Evolutionary conservation across 1,140 invertebrate species (phyloP).

Genomic region (Drosophila tani): DNA sequence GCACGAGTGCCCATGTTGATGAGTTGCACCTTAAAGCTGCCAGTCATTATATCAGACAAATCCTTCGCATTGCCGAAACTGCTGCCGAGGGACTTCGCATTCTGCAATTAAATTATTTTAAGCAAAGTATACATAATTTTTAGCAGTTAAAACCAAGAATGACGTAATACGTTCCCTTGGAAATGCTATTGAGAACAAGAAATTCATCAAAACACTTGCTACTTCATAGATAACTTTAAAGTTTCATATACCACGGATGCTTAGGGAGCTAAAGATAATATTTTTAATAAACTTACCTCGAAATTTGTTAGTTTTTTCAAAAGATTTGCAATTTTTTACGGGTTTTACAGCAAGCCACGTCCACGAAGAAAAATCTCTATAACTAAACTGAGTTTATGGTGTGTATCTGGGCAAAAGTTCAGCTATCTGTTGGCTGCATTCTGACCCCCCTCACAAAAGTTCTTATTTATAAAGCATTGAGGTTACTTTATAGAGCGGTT

Average conservation of each 20-base stretch:
- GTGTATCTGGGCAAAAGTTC: conserved; percentile 66
- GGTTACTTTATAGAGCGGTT: neutral
- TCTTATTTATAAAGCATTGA: neutral
- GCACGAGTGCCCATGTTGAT: conserved; percentile 91
- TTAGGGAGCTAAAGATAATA: neutral
- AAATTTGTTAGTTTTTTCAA: conserved; percentile 85
- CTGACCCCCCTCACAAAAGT: neutral
- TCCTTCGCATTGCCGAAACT: conserved; percentile 84
- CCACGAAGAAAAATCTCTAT: conserved; percentile 82
- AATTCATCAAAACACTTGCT: neutral
- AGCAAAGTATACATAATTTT: neutral
- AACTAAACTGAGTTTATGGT: conserved; percentile 71
- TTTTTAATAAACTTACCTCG: conserved; percentile 68
- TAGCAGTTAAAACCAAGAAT: conserved; percentile 8
- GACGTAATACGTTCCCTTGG: conserved; percentile 50
- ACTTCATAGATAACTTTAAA: conserved; percentile 13
- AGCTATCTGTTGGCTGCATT: conserved; percentile 37
- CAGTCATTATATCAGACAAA: conserved; percentile 85
- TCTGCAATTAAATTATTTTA: conserved; percentile 43
- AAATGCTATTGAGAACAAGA: conserved; percentile 16
- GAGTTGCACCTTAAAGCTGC: conserved; percentile 87
- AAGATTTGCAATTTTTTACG: conserved; percentile 85
- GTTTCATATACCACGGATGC: conserved; percentile 29
- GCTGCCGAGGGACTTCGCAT: conserved; percentile 84
- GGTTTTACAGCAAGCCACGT: conserved; percentile 65